Base-by-base conservation (phyloP, 2,888 invertebrate genomes). In the Drosophila longiperda region DNA sequence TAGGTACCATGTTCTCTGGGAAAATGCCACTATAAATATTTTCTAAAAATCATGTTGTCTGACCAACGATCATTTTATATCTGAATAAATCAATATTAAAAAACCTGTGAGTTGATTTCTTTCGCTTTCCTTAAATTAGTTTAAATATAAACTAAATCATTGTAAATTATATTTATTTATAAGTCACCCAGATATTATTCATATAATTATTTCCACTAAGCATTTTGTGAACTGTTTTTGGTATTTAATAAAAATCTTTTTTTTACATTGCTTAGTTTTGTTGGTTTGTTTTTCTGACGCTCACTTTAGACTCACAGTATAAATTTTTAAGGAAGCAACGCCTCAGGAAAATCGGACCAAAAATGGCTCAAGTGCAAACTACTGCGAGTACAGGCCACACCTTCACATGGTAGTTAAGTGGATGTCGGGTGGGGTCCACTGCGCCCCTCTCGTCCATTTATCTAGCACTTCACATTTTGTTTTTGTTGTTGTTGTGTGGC, bases 401-500 rank as follows among this genome's bases (percentile, higher is more conserved):
- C 48, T 58, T 40, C 73, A 64, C 45, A 52, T 70, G 66, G 50
- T 61, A 61, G 60, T 63, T 54, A 60, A 68, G 66, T 66, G 73
- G 61, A 29, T 29, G 29, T 29, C 29, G 29, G 29, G 29, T 5
- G 29, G 29, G 29, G 29, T 29, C 29, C 29, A 29, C 29, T 29
- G 32, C 53, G 49, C 66, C 42, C 34, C 69, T 58, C 42, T 55
- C 54, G 70, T 73, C 66, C 78, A 87, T 87, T 85, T 87, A 85
- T 84, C 85, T 75, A 68, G 32, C 80, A 75, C 75, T 85, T 69
- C 70, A 84, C 58, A 71, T 71, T 69, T 77, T 70, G 72, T 75
- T 79, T 72, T 81, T 79, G 62, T 61, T 77, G 70, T 66, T 48
- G 26, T n/a, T 50, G 50, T 53, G 34, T 71, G 48, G 26, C 53